A percentile compares a stretch with the other conserved stretches of the same genome.
Evolutionary conservation across 2,888 invertebrate species (phyloP).

Genomic region (Tenthredo livida): DNA sequence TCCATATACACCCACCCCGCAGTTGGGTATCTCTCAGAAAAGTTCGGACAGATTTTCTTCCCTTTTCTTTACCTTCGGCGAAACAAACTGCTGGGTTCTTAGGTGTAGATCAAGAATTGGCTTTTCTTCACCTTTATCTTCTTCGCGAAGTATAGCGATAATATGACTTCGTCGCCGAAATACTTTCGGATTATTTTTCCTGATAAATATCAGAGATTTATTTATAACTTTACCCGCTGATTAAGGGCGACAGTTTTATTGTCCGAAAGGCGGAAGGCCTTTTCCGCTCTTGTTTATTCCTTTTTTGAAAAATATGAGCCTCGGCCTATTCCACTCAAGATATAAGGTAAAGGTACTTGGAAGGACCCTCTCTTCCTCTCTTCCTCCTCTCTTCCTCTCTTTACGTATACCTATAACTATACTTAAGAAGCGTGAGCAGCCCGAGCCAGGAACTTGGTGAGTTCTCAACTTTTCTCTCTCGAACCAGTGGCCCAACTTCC

Average conservation of each 20-base stretch:
- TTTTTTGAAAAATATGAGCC: not conserved
- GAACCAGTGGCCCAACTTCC: conserved; percentile 57
- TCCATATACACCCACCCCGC: not conserved
- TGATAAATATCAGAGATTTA: not conserved
- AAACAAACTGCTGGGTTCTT: not conserved
- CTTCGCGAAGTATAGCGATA: not conserved
- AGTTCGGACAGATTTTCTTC: not conserved
- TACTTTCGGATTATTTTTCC: not conserved
- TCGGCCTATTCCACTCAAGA: not conserved
- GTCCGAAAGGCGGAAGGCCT: not conserved
- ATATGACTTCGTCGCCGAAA: not conserved
- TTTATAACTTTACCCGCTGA: not conserved
- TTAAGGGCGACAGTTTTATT: not conserved
- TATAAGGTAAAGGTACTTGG: not conserved
- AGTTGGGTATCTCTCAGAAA: conserved; percentile 31
- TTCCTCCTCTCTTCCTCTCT: not conserved
- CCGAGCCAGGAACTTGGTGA: conserved; percentile 52
- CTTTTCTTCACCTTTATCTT: not conserved
- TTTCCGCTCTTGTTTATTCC: not conserved
- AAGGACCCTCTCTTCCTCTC: not conserved
- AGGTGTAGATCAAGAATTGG: conserved; percentile 14
- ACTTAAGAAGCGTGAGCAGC: not conserved
- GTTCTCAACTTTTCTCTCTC: conserved; percentile 57
- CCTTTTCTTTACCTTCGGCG: not conserved
- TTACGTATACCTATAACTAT: not conserved